These are phyloP conservation scores for Masnerella sp. DNA, from an alignment of 2,888 invertebrate species.

Conservation along the genomic window DNA sequence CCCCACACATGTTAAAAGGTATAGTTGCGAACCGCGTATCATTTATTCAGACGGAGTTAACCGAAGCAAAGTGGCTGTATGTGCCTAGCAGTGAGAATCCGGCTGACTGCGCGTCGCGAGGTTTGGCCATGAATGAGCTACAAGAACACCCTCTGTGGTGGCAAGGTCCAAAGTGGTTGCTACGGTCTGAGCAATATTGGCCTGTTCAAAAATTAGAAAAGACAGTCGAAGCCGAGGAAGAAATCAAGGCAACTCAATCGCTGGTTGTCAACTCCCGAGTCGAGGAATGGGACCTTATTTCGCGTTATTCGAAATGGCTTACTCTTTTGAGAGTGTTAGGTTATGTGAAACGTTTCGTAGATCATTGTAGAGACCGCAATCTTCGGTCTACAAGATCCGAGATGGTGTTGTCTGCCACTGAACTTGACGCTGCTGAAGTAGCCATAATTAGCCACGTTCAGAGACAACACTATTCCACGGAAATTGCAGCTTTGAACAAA, in stretches of 20 bases:
- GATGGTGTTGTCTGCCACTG: no score
- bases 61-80: not conserved
- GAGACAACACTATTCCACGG: no score
- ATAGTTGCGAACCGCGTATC: conserved; percentile 12
- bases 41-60: not conserved
- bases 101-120: conserved; percentile 10
- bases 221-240: no score
- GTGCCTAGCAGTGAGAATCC: not conserved
- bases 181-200: not conserved
- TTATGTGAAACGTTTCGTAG: no score
- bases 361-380: no score
- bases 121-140: not conserved
- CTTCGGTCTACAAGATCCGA: no score
- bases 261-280: no score
- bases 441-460: no score
- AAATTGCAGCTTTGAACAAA: no score
- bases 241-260: not conserved
- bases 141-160: conserved; percentile 3
- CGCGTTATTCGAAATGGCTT: not conserved
- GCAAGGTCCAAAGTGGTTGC: conserved; percentile 5
- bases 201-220: no score
- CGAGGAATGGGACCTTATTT: not conserved
- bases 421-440: no score
- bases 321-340: no score
- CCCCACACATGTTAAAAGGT: not conserved